These are phyloP conservation scores for Mythimna albipuncta DNA, from an alignment of 2,888 invertebrate genomes.

Conservation along the genomic window DNA sequence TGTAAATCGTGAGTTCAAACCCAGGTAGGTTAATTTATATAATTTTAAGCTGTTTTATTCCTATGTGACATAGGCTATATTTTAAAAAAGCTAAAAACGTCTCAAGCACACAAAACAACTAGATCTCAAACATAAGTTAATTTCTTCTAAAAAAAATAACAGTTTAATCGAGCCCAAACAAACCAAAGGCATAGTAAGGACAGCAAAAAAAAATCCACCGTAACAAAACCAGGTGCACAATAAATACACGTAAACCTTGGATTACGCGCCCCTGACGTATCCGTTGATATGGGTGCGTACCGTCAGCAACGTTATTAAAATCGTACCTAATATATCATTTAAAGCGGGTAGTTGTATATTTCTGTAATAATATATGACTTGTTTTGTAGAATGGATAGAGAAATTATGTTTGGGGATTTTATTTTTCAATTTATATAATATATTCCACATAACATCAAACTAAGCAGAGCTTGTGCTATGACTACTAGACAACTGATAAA, in stretches of 20 bases:
- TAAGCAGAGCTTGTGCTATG: no score
- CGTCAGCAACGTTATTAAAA: slow-evolving; percentile 59
- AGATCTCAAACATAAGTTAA: no score
- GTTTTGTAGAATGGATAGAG: not conserved
- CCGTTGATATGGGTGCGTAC: slow-evolving; percentile 76
- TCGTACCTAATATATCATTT: slow-evolving; percentile 57
- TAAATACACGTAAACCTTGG: slow-evolving; percentile 69
- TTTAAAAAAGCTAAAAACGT: no score
- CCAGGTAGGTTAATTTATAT: no score
- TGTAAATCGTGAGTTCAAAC: no score
- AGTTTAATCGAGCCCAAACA: not conserved
- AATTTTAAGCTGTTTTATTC: no score
- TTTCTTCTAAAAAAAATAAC: not conserved
- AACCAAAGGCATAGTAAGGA: slow-evolving; percentile 18
- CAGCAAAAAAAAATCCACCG: slow-evolving; percentile 34
- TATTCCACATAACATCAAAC: no score
- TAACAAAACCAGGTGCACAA: slow-evolving; percentile 61
- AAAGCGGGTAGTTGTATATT: slow-evolving; percentile 15
- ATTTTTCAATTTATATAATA: no score
- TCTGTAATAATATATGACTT: not conserved
- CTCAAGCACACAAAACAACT: no score
- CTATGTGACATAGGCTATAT: no score
- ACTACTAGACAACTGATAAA: no score
- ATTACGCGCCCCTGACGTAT: slow-evolving; percentile 76
- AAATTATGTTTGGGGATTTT: not conserved